Conservation (phyloP, 2,888 invertebrate genomes). For the Scaptomyza cyrtandrae region DNA sequence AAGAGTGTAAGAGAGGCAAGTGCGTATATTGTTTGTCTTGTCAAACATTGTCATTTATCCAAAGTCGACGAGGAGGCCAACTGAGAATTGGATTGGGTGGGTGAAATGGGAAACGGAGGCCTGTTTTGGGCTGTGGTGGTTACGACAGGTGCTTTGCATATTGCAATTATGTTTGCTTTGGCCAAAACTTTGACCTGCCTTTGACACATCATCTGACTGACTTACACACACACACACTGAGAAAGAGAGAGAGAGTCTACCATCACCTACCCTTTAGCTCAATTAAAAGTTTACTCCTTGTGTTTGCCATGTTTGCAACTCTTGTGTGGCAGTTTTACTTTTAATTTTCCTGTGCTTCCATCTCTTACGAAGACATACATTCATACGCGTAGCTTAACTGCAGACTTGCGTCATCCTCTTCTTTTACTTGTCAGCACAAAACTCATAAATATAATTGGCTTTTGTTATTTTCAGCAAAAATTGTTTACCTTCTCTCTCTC, state of each 20-base stretch:
- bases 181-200: conserved; percentile 53
- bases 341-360: conserved; percentile 69
- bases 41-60: conserved; percentile 76
- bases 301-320: conserved; percentile 24
- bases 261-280: conserved; percentile 20
- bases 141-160: conserved; percentile 55
- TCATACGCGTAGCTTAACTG: conserved; percentile 26
- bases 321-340: conserved; percentile 40
- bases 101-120: too few species aligned
- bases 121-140: neutral
- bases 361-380: conserved; percentile 7
- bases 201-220: conserved; percentile 46
- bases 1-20: neutral
- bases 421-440: conserved; percentile 16
- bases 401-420: conserved; percentile 19
- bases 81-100: conserved; percentile 1
- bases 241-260: neutral
- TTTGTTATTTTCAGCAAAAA: conserved; percentile 24
- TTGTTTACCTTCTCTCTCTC: conserved; percentile 1
- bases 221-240: neutral
- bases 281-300: conserved; percentile 66
- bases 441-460: conserved; percentile 50
- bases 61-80: conserved; percentile 44
- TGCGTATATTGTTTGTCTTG: conserved; percentile 67
- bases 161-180: conserved; percentile 75